A percentile compares a stretch with the other conserved stretches of the same genome.
phyloP scores from a whole-genome alignment of 1,140 invertebrate genomes.

The Drosophila asahinai region DNA sequence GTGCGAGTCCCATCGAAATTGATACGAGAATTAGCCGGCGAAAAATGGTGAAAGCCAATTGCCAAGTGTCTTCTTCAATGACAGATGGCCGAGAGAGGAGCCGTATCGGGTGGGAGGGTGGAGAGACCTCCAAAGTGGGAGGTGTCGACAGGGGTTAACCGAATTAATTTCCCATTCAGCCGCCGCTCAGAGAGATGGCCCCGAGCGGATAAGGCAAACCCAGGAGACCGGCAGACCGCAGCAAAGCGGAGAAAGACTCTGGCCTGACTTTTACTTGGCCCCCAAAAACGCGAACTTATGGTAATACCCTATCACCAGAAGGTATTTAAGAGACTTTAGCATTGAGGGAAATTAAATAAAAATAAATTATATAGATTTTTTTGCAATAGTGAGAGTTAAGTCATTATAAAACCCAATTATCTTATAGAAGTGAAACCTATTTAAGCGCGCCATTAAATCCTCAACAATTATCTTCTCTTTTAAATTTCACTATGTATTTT shows the following conservation, averaged over 20 bases:
- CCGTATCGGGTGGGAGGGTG: conserved; percentile 7
- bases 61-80: conserved; percentile 45
- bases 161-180: conserved; percentile 79
- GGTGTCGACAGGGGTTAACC: conserved; percentile 80
- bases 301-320: conserved; percentile 8
- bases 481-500: too few relatives aligned
- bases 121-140: conserved; percentile 55
- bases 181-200: conserved; percentile 59
- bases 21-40: conserved; percentile 35
- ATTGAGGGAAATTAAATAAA: neutral
- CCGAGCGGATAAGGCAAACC: conserved; percentile 54
- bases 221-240: conserved; percentile 10
- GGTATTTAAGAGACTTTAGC: neutral
- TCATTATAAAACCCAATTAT: too few relatives aligned
- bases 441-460: too few relatives aligned
- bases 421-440: too few relatives aligned
- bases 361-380: neutral
- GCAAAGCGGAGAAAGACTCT: conserved; percentile 38
- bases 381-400: too few relatives aligned
- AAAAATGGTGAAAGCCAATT: conserved; percentile 42
- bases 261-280: conserved; percentile 40
- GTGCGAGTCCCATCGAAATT: conserved; percentile 14
- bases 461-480: too few relatives aligned
- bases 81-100: conserved; percentile 15
- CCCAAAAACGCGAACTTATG: conserved; percentile 4